A percentile compares a stretch with the other conserved stretches of the same genome.
Evolutionary conservation across 2,113 vertebrate species (phyloP).

Genomic region (Orcinus orca): DNA sequence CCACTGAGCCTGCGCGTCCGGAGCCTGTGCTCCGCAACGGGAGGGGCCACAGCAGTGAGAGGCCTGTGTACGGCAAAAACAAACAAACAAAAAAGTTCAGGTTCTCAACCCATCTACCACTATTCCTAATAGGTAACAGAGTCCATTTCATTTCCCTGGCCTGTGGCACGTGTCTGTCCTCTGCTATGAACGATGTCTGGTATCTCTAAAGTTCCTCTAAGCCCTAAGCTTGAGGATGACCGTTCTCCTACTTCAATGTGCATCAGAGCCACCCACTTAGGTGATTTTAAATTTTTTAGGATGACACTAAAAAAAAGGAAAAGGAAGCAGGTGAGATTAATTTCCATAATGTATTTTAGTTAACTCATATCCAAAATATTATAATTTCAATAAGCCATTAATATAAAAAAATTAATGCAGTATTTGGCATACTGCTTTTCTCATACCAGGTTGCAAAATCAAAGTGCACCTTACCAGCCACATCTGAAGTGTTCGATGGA

Average conservation of each 20-base stretch:
- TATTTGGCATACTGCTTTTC: neutral
- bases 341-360: neutral
- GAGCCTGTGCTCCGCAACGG: too few species aligned
- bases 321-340: neutral
- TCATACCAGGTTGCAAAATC: neutral
- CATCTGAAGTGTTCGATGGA: neutral
- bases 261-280: neutral
- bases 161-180: fast-evolving
- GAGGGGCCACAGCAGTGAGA: too few species aligned
- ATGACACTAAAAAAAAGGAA: neutral
- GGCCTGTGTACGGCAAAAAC: too few species aligned
- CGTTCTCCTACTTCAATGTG: neutral
- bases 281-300: neutral
- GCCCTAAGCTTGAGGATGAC: neutral
- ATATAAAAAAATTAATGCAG: neutral
- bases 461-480: fast-evolving
- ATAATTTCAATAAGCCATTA: neutral
- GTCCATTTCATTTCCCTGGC: neutral
- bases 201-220: neutral
- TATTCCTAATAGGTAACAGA: too few species aligned
- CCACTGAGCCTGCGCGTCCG: fast-evolving
- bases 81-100: neutral
- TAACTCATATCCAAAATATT: neutral
- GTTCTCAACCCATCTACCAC: neutral
- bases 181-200: neutral